Percentiles rank a stretch among this genome's conserved stretches.
Evolutionary conservation across 2,113 vertebrate genomes (phyloP).

Genomic region (Elanoides forficatus): DNA sequence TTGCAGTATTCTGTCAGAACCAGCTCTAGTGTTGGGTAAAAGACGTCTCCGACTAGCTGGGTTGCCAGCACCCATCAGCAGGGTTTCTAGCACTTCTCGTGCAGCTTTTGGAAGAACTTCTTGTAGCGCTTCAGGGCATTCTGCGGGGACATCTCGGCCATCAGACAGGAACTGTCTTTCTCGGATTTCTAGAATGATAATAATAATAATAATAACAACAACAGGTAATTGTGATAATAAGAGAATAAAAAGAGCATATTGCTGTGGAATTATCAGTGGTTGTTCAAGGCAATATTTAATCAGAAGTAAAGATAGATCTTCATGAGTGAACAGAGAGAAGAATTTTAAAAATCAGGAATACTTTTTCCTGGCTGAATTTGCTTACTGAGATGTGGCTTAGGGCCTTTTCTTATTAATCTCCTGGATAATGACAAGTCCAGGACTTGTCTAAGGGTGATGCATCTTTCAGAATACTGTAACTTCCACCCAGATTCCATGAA

Average conservation of each 20-base stretch:
- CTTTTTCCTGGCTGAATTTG: background rate
- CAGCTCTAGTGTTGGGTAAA: background rate
- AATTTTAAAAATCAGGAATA: background rate
- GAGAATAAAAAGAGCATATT: background rate
- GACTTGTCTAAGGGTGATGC: background rate
- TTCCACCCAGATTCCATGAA: background rate
- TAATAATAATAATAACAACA: background rate
- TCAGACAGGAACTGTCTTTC: accelerated
- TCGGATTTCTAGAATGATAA: background rate
- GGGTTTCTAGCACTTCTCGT: background rate
- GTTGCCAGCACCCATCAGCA: background rate
- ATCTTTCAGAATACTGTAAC: background rate
- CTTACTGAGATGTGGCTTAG: background rate
- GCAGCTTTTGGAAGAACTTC: background rate
- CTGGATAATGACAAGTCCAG: background rate
- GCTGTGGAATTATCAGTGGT: accelerated
- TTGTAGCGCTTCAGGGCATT: accelerated
- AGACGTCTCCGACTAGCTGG: background rate
- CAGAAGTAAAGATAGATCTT: background rate
- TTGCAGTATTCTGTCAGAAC: background rate
- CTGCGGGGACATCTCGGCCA: accelerated
- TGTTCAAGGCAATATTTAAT: background rate
- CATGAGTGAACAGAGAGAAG: background rate
- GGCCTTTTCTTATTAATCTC: background rate
- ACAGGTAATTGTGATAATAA: background rate